phyloP scores from a whole-genome alignment of 2,797 vertebrate genomes.

The Typhlichthys eigenmanni region DNA sequence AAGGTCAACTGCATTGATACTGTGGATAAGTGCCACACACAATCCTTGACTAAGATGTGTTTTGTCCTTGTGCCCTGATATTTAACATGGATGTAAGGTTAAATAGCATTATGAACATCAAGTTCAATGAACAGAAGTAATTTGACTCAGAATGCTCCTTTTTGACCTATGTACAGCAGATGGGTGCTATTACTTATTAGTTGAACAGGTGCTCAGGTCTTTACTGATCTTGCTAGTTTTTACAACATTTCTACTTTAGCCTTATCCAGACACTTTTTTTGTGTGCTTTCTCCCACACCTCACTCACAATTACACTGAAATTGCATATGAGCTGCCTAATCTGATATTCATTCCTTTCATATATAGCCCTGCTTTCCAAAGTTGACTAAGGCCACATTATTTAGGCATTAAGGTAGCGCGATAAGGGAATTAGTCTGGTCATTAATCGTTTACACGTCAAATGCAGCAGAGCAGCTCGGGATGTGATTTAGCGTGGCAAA shows the following conservation, averaged over 20 bases:
- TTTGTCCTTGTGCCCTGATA: conserved; percentile 3
- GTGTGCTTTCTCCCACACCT: conserved; percentile 33
- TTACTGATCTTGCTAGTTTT: conserved; percentile 23
- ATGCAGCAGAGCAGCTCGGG: conserved; percentile 79
- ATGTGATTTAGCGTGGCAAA: conserved; percentile 79
- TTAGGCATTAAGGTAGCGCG: conserved; percentile 79
- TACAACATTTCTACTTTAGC: conserved; percentile 34
- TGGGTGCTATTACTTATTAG: conserved; percentile 46
- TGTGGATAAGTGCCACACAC: neutral
- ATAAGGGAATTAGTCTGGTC: conserved; percentile 83
- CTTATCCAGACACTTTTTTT: conserved; percentile 31
- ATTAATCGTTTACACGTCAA: conserved; percentile 83
- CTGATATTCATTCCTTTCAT: conserved; percentile 78
- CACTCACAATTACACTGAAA: conserved; percentile 67
- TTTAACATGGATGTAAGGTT: neutral
- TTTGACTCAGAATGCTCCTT: conserved; percentile 13
- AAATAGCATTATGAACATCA: neutral
- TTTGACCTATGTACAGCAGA: conserved; percentile 17
- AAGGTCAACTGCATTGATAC: no score
- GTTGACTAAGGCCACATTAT: conserved; percentile 81
- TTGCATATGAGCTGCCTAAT: conserved; percentile 66
- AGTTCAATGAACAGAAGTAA: no score
- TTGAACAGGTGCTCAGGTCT: conserved; percentile 45
- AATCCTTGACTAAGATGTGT: conserved; percentile 9
- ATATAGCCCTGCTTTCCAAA: conserved; percentile 74